These are phyloP conservation scores for Nycticebus coucang DNA, from an alignment of 2,113 vertebrate genomes.

Conservation along the genomic window DNA sequence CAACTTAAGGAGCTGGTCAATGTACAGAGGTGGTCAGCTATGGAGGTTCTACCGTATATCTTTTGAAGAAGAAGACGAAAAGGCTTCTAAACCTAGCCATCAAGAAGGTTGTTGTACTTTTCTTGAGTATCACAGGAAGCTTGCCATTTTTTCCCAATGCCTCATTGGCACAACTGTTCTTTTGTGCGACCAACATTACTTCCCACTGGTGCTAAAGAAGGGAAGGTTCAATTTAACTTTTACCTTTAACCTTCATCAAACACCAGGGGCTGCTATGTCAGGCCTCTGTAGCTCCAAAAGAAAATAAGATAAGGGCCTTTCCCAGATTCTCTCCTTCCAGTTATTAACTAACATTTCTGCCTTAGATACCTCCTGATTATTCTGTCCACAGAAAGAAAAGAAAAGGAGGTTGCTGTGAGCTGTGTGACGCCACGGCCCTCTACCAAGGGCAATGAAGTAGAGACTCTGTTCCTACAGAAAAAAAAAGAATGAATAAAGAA, in stretches of 20 bases:
- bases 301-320: background rate
- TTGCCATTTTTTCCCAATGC: background rate
- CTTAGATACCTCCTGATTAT: background rate
- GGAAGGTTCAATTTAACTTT: background rate
- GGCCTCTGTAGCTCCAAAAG: background rate
- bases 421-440: no score
- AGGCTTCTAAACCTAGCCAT: background rate
- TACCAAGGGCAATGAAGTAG: no score
- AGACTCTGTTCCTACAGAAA: no score
- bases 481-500: background rate
- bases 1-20: no score
- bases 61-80: background rate
- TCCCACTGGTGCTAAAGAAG: background rate
- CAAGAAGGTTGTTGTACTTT: background rate
- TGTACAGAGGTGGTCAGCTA: no score
- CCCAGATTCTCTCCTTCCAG: background rate
- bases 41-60: no score
- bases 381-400: background rate
- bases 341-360: background rate
- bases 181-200: fast-evolving
- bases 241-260: background rate
- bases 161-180: background rate
- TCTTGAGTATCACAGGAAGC: background rate
- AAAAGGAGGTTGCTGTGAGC: background rate
- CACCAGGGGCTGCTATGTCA: no score